These are phyloP conservation scores for Pyxicephalus adspersus DNA, from an alignment of 2,113 vertebrate genomes.

Conservation along the genomic window DNA sequence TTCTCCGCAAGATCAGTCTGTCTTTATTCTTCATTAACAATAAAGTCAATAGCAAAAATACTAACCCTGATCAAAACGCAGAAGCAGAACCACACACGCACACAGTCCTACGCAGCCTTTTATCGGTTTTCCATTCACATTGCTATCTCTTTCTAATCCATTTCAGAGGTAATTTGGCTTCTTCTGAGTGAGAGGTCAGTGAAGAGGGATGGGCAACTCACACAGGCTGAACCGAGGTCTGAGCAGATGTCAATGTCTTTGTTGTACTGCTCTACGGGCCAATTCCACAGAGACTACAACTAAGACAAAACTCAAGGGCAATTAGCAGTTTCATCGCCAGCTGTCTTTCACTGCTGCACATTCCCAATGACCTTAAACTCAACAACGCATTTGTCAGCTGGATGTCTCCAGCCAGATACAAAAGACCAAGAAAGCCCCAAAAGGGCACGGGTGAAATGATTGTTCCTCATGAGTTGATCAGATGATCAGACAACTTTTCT, in stretches of 20 bases:
- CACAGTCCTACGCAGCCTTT: not conserved
- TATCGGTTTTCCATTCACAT: not conserved
- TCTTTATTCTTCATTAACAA: too few relatives aligned
- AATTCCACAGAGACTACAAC: slow-evolving; percentile 10
- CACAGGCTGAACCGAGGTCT: not conserved
- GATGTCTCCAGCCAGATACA: too few relatives aligned
- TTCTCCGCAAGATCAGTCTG: too few relatives aligned
- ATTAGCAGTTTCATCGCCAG: not conserved
- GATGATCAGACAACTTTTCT: too few relatives aligned
- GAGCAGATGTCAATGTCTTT: slow-evolving; percentile 8
- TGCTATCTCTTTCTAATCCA: slow-evolving; percentile 2
- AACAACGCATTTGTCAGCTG: not conserved
- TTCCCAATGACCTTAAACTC: not conserved
- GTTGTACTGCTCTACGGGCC: not conserved
- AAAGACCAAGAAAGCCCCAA: too few relatives aligned
- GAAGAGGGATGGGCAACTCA: slow-evolving; percentile 24
- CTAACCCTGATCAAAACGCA: too few relatives aligned
- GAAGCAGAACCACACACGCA: too few relatives aligned
- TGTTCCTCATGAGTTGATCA: too few relatives aligned
- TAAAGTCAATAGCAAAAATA: too few relatives aligned
- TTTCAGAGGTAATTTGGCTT: slow-evolving; percentile 30
- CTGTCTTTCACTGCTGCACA: not conserved
- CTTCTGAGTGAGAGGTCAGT: slow-evolving; percentile 30
- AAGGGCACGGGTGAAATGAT: too few relatives aligned
- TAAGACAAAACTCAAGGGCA: slow-evolving; percentile 9